Evolutionary conservation across 2,113 vertebrate genomes (phyloP), one percentile per base, ranked within the genome.

Genomic region (Noturus placidus): DNA sequence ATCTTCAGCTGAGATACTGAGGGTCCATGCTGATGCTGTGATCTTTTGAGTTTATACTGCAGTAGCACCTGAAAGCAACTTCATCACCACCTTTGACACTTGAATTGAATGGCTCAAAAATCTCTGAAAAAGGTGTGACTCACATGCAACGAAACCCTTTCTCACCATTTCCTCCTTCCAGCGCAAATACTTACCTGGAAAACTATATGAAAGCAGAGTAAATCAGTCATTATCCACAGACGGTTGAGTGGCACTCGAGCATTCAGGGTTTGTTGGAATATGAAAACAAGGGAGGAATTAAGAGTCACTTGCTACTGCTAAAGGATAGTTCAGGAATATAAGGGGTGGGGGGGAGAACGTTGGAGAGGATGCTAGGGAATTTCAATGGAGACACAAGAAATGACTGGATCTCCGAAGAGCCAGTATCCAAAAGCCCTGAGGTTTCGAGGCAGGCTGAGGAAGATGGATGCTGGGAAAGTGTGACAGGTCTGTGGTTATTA

Each of bases 371-470:
- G 27, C 17, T 14, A n/a, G 65, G 27, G 78, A 42, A 63, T 19
- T 74, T 70, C 17, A 50, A 56, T 33, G 14, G 79, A 86, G 27
- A 78, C 27, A 17, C 56, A 86, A 13, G 63, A 78, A 85, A 89
- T 79, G 15, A 52, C 69, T 56, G 33, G 65, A 33, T n/a, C 50
- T 61, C 83, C 57, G 30, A 76, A 63, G 61, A 38, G 63, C 57
- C 46, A 87, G 84, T 83, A 88, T 90, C 57, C 87, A 88, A 91
- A 94, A 93, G 93, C 93, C 95, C 94, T 95, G 95, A 95, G 95
- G 92, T 94, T 93, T 91, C 91, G 92, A 94, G 93, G 93, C 92
- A 92, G 92, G 93, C 89, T 90, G 86, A 89, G 89, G 90, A 86
- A 89, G 15, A 56, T 59, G 33, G 42, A 42, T 30, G 79, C 33